Conservation (phyloP, 2,113 vertebrate species). For the Mus pahari region DNA sequence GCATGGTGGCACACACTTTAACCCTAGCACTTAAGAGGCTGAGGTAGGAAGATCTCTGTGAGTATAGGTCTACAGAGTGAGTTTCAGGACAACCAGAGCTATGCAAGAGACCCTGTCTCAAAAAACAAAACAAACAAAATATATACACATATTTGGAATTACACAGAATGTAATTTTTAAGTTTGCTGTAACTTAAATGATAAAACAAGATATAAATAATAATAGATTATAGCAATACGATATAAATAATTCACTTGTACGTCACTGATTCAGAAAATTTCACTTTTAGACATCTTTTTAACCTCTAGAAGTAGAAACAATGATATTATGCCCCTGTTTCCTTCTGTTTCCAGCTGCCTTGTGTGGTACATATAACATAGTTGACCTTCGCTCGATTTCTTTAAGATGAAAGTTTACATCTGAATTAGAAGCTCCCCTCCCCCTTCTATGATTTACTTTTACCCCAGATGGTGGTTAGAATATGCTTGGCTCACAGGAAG, state of each 20-base stretch:
- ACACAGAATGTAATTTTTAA: neutral
- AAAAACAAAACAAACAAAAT: neutral
- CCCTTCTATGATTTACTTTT: neutral
- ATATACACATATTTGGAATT: neutral
- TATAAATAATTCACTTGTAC: neutral
- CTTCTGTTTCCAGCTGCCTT: neutral
- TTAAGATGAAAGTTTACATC: neutral
- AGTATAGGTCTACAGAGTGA: neutral
- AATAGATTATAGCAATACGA: neutral
- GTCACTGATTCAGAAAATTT: neutral
- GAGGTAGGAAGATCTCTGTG: neutral
- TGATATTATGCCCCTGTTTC: neutral
- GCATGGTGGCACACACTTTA: neutral
- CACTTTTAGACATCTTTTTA: neutral
- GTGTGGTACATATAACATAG: neutral
- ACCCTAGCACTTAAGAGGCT: neutral
- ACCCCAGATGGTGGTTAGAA: too few relatives aligned
- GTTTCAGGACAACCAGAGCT: neutral
- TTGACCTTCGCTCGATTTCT: neutral
- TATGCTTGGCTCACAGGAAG: too few relatives aligned
- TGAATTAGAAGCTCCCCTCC: neutral
- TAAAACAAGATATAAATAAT: neutral
- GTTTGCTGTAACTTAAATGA: neutral
- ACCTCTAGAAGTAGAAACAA: neutral
- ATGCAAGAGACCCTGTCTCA: neutral